Base-by-base conservation (phyloP, 2,888 invertebrate genomes). In the Volucella zonaria region DNA sequence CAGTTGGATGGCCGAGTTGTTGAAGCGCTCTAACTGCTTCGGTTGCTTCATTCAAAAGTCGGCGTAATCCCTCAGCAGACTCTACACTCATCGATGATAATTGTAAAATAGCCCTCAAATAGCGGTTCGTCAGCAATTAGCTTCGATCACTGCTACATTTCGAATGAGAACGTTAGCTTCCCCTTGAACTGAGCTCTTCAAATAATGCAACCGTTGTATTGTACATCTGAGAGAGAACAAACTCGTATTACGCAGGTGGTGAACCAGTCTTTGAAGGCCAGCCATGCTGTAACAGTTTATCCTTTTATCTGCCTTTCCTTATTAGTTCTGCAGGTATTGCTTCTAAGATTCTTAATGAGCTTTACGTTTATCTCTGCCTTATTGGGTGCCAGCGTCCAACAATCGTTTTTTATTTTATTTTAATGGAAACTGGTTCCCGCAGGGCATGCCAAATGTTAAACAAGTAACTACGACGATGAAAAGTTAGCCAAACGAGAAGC, bases 11-110 rank as follows among this genome's bases (percentile, higher is more conserved):
- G 0, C 52, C 59, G 3, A 76, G 75, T 15, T 82, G 58, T 18
- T 56, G 43, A 12, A 76, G 38, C 6, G 76, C 64, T 11, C 76
- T 58, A 6, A 59, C 64, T 3, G 81, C 42, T 66, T 75, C 81
- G 14, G 56, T 67, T 6, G 31, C 6, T 54, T 15, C 54, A 54
- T 54, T 6, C 31, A 31, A 31, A 4, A 31, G 6, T 31, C 62
- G 66, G 4, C 74, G 75, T 58, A 81, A 47, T 6, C 45, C 14
- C 1, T 10, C 23, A 2, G 64, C 47, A 8, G 23, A 81, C 18
- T 75, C 75, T 3, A 18, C 9, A 4, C 1, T 54, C 49, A 64
- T 62, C 2, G 47, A 4, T 8, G 64, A 61, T 9, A 68, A 45
- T 11, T 74, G 52, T 1, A 62, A 18, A 31, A 80, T 80, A 14